Base-by-base conservation (phyloP, 2,113 vertebrate genomes). In the Carettochelys insculpta region DNA sequence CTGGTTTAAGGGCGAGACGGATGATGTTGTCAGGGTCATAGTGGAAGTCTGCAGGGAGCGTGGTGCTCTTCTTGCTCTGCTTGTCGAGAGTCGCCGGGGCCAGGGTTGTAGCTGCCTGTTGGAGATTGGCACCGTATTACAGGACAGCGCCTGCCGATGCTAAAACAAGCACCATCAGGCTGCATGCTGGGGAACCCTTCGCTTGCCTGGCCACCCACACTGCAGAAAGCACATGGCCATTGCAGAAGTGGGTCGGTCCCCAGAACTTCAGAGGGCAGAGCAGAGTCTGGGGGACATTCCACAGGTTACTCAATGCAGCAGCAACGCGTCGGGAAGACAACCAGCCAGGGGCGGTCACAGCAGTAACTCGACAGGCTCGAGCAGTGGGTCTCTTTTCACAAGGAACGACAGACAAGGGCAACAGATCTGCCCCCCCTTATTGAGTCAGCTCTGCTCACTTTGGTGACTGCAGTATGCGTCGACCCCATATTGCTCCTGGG, bases 31-130 rank as follows among this genome's bases (percentile, higher is more conserved):
- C 88, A 10, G 98, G 97, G 4, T 98, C 95, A 43, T 99, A 99
- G 96, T 98, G 97, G 97, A 99, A 99, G 90, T 99, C 98, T 4
- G 95, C 29, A 0, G 99, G 99, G 13, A 99, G 98, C 0, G 98
- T 99, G 25, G 98, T 99, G 87, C 97, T 98, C 97, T 96, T 99
- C 65, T 94, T 94, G 3, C 95, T 98, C 88, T 95, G 96, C 65
- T 82, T 95, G 86, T 97, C 98, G 89, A 99, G 97, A 58, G 98
- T 98, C 25, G 98, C 98, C 95, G 98, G 99, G 93, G 92, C 92
- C 92, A 98, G 97, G 22, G 98, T 98, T 22, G 96, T 98, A 47
- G 98, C 92, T 29, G 98, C 98, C 99, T 99, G 93, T 52, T 86
- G 27, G 83, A 34, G 68, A 87, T 24, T 34, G 45, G n/a, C 34